These are phyloP conservation scores for Notoglanidium macrostoma DNA, from an alignment of 2,797 vertebrate species.

Conservation along the genomic window DNA sequence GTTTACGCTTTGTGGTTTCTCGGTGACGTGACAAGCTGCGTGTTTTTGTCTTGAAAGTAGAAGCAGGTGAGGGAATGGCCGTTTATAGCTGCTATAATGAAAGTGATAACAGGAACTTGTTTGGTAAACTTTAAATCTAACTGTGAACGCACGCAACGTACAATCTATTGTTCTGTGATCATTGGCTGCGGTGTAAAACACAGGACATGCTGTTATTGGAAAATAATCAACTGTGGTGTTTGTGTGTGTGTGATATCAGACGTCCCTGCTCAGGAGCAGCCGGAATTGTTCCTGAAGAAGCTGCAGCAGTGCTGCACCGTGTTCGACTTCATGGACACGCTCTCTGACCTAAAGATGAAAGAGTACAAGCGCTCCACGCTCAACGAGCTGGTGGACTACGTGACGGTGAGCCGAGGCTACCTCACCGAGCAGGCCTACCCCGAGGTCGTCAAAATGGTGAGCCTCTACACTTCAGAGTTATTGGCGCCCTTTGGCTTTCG, in stretches of 20 bases:
- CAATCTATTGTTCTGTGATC: not conserved
- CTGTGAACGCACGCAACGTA: not conserved
- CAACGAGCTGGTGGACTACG: conserved; percentile 99
- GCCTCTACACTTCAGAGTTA: conserved; percentile 48
- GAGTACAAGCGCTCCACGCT: conserved; percentile 99
- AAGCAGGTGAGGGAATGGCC: not conserved
- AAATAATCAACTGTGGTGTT: not conserved
- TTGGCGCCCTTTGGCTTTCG: not conserved
- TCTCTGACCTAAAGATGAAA: conserved; percentile 99
- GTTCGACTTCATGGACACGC: conserved; percentile 99
- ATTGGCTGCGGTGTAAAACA: no score
- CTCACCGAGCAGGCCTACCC: conserved; percentile 99
- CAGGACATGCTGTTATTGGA: no score
- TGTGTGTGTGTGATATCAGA: conserved; percentile 72
- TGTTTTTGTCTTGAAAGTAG: no score
- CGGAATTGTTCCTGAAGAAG: conserved; percentile 99
- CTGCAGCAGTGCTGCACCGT: conserved; percentile 99
- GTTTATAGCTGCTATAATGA: not conserved
- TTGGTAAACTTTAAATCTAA: no score
- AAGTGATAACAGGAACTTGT: no score
- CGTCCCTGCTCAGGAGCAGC: conserved; percentile 96
- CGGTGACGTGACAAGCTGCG: no score
- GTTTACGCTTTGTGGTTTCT: no score
- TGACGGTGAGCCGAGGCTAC: conserved; percentile 98
- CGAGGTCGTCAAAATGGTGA: conserved; percentile 99